A percentile compares a stretch with the other conserved stretches of the same genome.
Evolutionary conservation across 2,797 vertebrate genomes (phyloP).

Genomic region (Crocidura indochinensis): DNA sequence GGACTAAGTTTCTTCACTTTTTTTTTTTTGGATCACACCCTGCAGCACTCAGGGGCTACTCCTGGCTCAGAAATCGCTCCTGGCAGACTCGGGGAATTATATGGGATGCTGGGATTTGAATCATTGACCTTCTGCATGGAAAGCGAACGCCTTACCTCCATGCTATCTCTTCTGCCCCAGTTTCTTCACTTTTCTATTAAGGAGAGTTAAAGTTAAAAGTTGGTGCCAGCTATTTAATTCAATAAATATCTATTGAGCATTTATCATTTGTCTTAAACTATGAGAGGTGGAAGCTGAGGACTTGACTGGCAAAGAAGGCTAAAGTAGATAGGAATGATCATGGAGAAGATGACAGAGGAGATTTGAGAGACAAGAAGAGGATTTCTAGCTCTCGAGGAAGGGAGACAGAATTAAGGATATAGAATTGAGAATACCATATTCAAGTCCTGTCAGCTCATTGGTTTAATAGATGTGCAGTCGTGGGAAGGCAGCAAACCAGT

Average conservation of each 20-base stretch:
- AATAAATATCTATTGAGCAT: neutral
- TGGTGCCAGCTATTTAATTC: constrained; percentile 9
- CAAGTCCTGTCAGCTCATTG: neutral
- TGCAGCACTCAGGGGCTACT: too few species aligned
- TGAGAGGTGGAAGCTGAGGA: neutral
- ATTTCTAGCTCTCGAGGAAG: neutral
- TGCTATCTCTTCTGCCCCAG: too few species aligned
- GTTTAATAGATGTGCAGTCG: constrained; percentile 6
- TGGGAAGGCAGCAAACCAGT: neutral
- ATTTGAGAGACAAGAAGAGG: neutral
- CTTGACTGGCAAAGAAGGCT: neutral
- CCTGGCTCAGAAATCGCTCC: too few species aligned
- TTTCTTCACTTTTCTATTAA: neutral
- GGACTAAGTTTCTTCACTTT: neutral
- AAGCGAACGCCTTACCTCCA: too few species aligned
- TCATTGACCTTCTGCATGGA: too few species aligned
- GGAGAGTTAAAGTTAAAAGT: neutral
- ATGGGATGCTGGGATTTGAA: too few species aligned
- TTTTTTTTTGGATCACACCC: too few species aligned
- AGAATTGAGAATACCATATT: neutral
- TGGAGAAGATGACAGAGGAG: neutral
- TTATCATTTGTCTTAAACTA: neutral
- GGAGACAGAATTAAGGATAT: neutral
- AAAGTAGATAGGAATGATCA: too few species aligned
- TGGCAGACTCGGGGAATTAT: too few species aligned